Evolutionary conservation across 1,140 invertebrate genomes (phyloP).

Genomic region (Hylyphantes graminicola): DNA sequence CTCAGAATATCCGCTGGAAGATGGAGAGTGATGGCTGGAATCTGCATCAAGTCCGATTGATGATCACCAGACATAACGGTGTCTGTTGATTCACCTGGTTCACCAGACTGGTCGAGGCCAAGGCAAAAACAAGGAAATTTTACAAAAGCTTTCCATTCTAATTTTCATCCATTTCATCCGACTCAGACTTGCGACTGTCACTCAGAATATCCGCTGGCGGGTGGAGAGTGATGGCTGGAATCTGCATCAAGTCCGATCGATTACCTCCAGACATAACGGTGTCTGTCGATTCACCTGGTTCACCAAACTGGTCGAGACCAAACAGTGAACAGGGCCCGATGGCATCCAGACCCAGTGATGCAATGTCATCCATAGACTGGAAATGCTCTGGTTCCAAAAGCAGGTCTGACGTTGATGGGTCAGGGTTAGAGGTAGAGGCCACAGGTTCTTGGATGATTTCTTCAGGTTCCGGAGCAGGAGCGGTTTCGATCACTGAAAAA

Average conservation of each 20-base stretch:
- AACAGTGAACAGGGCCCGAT: constrained; percentile 61
- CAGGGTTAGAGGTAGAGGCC: neutral
- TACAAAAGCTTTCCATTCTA: too few relatives aligned
- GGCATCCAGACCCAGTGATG: constrained; percentile 62
- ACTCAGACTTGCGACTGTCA: constrained; percentile 46
- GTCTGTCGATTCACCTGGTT: constrained; percentile 56
- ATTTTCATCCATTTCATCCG: constrained; percentile 16
- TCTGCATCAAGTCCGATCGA: constrained; percentile 31
- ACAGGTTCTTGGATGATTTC: constrained; percentile 8
- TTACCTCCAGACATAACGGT: constrained; percentile 46
- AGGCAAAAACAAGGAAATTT: constrained; percentile 59
- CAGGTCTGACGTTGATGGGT: neutral
- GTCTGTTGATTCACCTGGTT: constrained; percentile 55
- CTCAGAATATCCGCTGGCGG: constrained; percentile 33
- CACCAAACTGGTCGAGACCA: constrained; percentile 61
- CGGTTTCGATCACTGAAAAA: too few relatives aligned
- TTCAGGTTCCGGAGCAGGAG: neutral
- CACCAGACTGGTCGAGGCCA: constrained; percentile 61
- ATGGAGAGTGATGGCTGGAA: constrained; percentile 23
- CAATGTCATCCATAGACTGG: constrained; percentile 64
- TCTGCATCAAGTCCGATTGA: constrained; percentile 53
- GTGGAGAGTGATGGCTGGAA: constrained; percentile 4
- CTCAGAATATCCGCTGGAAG: constrained; percentile 30
- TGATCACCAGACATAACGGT: constrained; percentile 43
- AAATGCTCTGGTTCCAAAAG: constrained; percentile 61